These are phyloP conservation scores for Protobothrops mucrosquamatus DNA, from an alignment of 2,113 vertebrate genomes.

Conservation along the genomic window DNA sequence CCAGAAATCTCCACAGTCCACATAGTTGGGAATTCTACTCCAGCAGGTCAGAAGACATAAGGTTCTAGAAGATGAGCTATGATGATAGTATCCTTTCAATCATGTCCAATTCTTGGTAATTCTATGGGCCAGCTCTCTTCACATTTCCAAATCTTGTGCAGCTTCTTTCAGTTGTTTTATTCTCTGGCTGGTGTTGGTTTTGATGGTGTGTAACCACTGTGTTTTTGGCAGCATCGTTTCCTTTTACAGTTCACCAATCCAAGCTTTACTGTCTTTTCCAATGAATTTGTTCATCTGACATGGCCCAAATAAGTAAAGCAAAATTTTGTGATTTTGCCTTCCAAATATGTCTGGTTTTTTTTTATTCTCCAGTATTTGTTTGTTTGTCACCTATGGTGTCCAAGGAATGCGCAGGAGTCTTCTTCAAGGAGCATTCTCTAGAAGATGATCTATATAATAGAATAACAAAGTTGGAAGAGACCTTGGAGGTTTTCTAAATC, in stretches of 20 bases:
- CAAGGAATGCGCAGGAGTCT: background rate
- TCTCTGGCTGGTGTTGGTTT: background rate
- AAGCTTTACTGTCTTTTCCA: background rate
- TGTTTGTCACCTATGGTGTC: background rate
- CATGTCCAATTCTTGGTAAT: background rate
- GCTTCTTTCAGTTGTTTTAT: background rate
- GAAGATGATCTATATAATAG: background rate
- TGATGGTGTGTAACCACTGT: background rate
- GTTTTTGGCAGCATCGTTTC: background rate
- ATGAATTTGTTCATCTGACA: background rate
- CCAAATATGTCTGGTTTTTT: background rate
- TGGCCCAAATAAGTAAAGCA: background rate
- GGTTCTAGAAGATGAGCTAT: background rate
- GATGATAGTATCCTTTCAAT: background rate
- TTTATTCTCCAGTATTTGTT: background rate
- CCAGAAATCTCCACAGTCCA: background rate
- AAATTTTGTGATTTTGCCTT: background rate
- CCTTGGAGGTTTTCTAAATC: background rate
- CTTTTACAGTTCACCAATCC: background rate
- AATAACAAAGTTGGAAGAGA: background rate
- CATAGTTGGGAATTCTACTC: background rate
- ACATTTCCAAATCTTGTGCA: background rate
- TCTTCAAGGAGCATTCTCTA: background rate
- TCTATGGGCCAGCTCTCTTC: background rate
- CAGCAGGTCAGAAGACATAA: background rate